Evolutionary conservation across 2,888 invertebrate species (phyloP).

Genomic region (Ryuthela nishihirai): DNA sequence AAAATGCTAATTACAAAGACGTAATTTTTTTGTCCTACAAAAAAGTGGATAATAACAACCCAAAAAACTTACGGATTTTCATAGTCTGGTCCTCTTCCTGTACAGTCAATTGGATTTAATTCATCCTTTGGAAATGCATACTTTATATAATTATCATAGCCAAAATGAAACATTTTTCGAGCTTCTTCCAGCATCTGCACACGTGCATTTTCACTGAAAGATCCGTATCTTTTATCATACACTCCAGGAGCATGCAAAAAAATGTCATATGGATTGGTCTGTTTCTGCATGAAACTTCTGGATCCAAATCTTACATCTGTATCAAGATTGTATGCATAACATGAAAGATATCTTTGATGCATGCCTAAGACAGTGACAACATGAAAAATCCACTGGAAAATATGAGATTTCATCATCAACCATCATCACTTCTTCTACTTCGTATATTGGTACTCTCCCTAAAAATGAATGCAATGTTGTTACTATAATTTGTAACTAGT

Average conservation of each 20-base stretch:
- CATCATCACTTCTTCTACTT: too few relatives aligned
- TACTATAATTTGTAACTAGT: too few relatives aligned
- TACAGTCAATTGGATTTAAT: conserved; percentile 61
- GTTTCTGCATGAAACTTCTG: conserved; percentile 56
- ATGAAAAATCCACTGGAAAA: conserved; percentile 7
- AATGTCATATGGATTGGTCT: conserved; percentile 37
- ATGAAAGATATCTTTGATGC: background rate
- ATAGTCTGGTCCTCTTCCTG: conserved; percentile 61
- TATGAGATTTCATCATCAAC: conserved; percentile 21
- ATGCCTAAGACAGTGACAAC: background rate
- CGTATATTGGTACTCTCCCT: too few relatives aligned
- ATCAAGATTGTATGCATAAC: conserved; percentile 24
- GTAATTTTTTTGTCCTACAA: too few relatives aligned
- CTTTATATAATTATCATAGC: conserved; percentile 61
- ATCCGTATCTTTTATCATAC: conserved; percentile 48
- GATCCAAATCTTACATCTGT: conserved; percentile 17
- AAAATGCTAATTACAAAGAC: too few relatives aligned
- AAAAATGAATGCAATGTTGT: too few relatives aligned
- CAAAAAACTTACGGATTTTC: conserved; percentile 57
- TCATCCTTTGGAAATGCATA: conserved; percentile 63
- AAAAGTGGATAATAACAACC: too few relatives aligned
- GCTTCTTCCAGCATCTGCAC: conserved; percentile 52
- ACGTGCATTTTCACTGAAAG: conserved; percentile 50
- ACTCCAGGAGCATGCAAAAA: conserved; percentile 42
- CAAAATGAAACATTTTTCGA: conserved; percentile 58